These are phyloP conservation scores for Molanna angustata DNA, from an alignment of 2,888 invertebrate genomes.

Conservation along the genomic window DNA sequence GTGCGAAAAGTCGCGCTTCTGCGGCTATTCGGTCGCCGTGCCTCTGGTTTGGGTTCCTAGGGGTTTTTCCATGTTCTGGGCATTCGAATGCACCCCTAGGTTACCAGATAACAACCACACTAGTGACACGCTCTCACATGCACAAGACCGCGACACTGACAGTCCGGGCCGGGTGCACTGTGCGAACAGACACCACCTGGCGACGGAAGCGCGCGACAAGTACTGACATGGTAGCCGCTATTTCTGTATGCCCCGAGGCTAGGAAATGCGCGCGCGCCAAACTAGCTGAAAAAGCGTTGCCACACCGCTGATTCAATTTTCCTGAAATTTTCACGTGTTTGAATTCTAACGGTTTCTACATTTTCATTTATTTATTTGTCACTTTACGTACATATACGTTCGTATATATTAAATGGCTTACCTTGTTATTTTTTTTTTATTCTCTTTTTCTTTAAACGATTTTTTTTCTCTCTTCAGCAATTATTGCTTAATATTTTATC, in stretches of 20 bases:
- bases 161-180: not conserved
- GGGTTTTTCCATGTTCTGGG: not conserved
- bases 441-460: no score
- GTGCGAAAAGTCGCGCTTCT: no score
- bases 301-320: slow-evolving; percentile 26
- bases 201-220: slow-evolving; percentile 32
- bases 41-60: no score
- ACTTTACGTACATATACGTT: no score
- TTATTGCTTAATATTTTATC: no score
- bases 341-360: not conserved
- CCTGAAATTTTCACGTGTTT: not conserved
- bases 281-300: slow-evolving; percentile 36
- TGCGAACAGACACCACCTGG: slow-evolving; percentile 26
- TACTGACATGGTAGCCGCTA: slow-evolving; percentile 35
- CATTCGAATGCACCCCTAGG: not conserved
- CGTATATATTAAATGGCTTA: no score
- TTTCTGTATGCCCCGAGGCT: slow-evolving; percentile 35
- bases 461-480: no score
- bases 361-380: no score
- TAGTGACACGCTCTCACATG: not conserved
- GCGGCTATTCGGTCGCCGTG: no score
- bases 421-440: no score
- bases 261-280: slow-evolving; percentile 34
- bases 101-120: not conserved
- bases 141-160: slow-evolving; percentile 3